phyloP scores from a whole-genome alignment of 2,888 invertebrate genomes.

The Nycteola revayana region DNA sequence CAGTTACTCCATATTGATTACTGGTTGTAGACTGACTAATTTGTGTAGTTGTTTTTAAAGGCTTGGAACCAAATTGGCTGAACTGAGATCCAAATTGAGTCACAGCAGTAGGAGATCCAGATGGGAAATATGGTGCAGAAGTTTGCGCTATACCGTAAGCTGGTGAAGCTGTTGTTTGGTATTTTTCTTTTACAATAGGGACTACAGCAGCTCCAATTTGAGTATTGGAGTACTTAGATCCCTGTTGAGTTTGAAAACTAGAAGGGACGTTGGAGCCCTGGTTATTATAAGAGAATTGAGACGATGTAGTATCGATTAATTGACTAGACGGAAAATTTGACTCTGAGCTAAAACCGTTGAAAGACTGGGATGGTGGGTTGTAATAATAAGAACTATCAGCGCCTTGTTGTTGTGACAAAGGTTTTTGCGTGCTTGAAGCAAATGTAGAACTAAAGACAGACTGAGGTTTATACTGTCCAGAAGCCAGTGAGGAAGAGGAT shows the following conservation, averaged over 20 bases:
- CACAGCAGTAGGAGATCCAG: slow-evolving; percentile 34
- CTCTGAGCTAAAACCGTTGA: slow-evolving; percentile 31
- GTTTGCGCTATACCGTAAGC: slow-evolving; percentile 27
- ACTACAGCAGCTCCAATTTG: slow-evolving; percentile 24
- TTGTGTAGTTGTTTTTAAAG: slow-evolving; percentile 4
- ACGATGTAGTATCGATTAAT: neutral
- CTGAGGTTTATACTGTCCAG: neutral
- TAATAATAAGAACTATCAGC: slow-evolving; percentile 56
- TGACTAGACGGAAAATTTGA: slow-evolving; percentile 6
- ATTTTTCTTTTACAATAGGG: slow-evolving; percentile 20
- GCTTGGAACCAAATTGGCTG: slow-evolving; percentile 25
- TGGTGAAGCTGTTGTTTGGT: slow-evolving; percentile 15
- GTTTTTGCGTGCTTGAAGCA: slow-evolving; percentile 27
- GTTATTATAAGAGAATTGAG: slow-evolving; percentile 1
- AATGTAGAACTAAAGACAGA: slow-evolving; percentile 1
- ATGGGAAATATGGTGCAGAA: slow-evolving; percentile 44
- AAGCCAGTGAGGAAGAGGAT: neutral
- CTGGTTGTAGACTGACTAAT: slow-evolving; percentile 9
- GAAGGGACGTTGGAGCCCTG: slow-evolving; percentile 7
- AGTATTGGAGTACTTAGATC: slow-evolving; percentile 27
- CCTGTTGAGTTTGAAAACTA: slow-evolving; percentile 18
- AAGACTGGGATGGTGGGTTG: slow-evolving; percentile 52
- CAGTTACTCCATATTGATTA: slow-evolving; percentile 13
- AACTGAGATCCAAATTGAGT: slow-evolving; percentile 18
- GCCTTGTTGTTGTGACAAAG: slow-evolving; percentile 38